A percentile compares a stretch with the other conserved stretches of the same genome.
Conservation (phyloP, 1,140 invertebrate genomes). For the Drosophila sulfurigaster region DNA sequence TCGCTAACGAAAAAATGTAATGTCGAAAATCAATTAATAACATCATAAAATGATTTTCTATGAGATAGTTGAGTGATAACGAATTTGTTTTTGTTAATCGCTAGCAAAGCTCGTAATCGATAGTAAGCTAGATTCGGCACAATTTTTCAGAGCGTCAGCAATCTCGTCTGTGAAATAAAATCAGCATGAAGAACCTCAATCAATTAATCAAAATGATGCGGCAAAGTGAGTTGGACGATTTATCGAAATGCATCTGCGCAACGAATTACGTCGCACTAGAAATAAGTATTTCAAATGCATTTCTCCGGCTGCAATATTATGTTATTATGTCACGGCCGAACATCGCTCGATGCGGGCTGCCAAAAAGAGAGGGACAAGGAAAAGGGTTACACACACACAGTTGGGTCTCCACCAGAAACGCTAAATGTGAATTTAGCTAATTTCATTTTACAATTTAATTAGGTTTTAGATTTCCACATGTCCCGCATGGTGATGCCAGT, state of each 20-base stretch:
- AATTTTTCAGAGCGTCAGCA: no score
- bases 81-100: no score
- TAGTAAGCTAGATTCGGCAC: no score
- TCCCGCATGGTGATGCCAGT: slow-evolving; percentile 56
- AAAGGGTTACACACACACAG: slow-evolving; percentile 59
- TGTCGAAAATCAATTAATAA: no score
- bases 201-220: slow-evolving; percentile 66
- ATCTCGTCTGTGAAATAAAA: no score
- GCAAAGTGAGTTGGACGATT: slow-evolving; percentile 11
- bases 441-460: slow-evolving; percentile 80
- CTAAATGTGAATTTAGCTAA: slow-evolving; percentile 63
- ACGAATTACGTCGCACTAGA: slow-evolving; percentile 50
- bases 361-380: neutral
- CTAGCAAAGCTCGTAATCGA: no score
- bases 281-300: slow-evolving; percentile 14
- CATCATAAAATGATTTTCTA: no score
- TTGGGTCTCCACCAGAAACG: slow-evolving; percentile 7
- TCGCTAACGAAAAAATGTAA: no score
- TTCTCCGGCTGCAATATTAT: slow-evolving; percentile 44
- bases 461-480: slow-evolving; percentile 73
- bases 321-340: slow-evolving; percentile 57
- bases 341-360: slow-evolving; percentile 55
- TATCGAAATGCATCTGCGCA: slow-evolving; percentile 59
- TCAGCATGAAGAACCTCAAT: neutral
- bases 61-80: no score